Evolutionary conservation across 2,888 invertebrate species (phyloP).

Genomic region (Drosophila kuntzei): DNA sequence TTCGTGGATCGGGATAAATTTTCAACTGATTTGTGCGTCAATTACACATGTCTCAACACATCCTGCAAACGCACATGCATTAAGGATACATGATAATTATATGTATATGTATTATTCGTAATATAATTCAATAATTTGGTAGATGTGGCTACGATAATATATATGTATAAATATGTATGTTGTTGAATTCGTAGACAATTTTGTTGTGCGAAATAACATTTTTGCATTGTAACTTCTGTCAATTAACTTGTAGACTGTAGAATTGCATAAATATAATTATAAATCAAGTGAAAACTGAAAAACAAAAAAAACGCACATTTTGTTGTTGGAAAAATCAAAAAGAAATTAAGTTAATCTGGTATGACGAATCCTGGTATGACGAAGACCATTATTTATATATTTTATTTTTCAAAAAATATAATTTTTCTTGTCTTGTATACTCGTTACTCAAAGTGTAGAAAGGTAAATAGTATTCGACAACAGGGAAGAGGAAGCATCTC

Average conservation of each 20-base stretch:
- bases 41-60: slow-evolving; percentile 37
- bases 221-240: slow-evolving; percentile 85
- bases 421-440: too few relatives aligned
- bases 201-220: slow-evolving; percentile 59
- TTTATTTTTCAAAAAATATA: background rate
- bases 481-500: too few relatives aligned
- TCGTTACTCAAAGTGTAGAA: too few relatives aligned
- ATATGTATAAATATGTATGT: slow-evolving; percentile 33
- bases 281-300: slow-evolving; percentile 65
- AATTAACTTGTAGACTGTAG: slow-evolving; percentile 86
- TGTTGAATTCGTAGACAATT: slow-evolving; percentile 63
- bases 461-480: too few relatives aligned
- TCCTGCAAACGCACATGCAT: slow-evolving; percentile 5
- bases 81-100: slow-evolving; percentile 16
- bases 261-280: slow-evolving; percentile 60
- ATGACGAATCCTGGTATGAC: background rate
- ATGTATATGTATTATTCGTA: slow-evolving; percentile 24
- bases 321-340: slow-evolving; percentile 18
- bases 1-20: slow-evolving; percentile 28
- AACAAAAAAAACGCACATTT: slow-evolving; percentile 41
- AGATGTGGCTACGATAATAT: slow-evolving; percentile 34
- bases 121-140: slow-evolving; percentile 39
- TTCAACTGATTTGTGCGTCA: slow-evolving; percentile 55
- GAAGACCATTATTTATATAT: background rate
- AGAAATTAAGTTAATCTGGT: background rate